Percentiles rank a stretch among this genome's conserved stretches.
Evolutionary conservation across 1,140 invertebrate species (phyloP).

Genomic region (Spodoptera frugiperda): DNA sequence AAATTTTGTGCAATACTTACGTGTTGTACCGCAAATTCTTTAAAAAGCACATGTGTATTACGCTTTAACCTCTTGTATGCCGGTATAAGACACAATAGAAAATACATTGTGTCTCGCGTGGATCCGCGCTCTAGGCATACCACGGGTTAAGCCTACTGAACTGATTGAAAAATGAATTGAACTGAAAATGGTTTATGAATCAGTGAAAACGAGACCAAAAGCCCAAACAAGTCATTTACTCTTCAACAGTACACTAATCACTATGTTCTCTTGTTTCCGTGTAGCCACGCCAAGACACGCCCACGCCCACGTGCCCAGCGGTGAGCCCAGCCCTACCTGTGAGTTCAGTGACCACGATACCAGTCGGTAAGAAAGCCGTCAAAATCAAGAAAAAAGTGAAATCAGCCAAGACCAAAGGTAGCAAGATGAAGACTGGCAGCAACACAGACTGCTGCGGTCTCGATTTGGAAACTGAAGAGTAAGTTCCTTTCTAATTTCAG

Average conservation of each 20-base stretch:
- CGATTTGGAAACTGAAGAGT: conserved; percentile 72
- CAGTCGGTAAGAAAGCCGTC: conserved; percentile 62
- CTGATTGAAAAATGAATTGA: too few relatives aligned
- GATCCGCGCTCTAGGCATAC: too few relatives aligned
- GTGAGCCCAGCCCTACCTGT: conserved; percentile 75
- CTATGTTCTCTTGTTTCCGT: conserved; percentile 42
- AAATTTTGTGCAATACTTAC: too few relatives aligned
- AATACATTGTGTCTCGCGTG: too few relatives aligned
- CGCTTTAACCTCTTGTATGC: too few relatives aligned
- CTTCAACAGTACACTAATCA: not conserved
- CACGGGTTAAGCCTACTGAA: too few relatives aligned
- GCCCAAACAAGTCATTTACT: not conserved
- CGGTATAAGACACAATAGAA: too few relatives aligned
- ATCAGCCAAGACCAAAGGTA: conserved; percentile 57
- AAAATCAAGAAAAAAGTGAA: conserved; percentile 74
- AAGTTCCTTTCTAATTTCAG: conserved; percentile 53
- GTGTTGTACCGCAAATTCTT: too few relatives aligned
- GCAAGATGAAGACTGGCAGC: conserved; percentile 69
- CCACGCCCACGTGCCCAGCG: conserved; percentile 70
- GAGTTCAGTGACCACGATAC: conserved; percentile 71
- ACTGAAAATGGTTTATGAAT: too few relatives aligned
- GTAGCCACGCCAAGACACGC: conserved; percentile 72
- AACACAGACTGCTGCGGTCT: conserved; percentile 59
- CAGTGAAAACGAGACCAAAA: too few relatives aligned
- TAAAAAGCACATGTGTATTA: too few relatives aligned